These are phyloP conservation scores for Diprion similis DNA, from an alignment of 1,140 invertebrate genomes.

Conservation along the genomic window DNA sequence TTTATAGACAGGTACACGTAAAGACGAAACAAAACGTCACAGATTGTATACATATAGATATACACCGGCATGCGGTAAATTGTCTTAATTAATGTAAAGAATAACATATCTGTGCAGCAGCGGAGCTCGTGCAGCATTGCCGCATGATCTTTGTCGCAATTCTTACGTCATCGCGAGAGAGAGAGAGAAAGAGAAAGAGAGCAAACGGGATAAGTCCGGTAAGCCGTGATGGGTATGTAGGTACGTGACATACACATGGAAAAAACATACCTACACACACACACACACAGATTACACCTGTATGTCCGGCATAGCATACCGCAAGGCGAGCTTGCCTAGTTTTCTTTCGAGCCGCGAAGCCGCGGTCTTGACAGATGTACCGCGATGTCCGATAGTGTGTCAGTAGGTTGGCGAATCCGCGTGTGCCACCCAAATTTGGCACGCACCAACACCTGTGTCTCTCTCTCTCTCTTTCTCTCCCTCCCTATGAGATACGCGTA, in stretches of 20 bases:
- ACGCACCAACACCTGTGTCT: conserved; percentile 9
- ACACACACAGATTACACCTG: not conserved
- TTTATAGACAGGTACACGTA: not conserved
- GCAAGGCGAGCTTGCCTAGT: not conserved
- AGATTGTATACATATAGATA: not conserved
- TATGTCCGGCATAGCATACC: not conserved
- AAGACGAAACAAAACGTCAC: not conserved
- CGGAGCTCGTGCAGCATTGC: not conserved
- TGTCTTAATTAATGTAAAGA: not conserved
- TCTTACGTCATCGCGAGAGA: not conserved
- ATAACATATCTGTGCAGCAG: too few relatives aligned
- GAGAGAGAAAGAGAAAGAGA: too few relatives aligned
- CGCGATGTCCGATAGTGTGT: conserved; percentile 46
- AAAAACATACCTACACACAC: too few relatives aligned
- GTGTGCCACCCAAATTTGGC: conserved; percentile 49
- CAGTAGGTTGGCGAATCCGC: conserved; percentile 54
- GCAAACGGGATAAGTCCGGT: not conserved
- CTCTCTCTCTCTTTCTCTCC: not conserved
- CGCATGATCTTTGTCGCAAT: not conserved
- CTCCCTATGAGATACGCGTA: not conserved
- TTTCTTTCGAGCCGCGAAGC: not conserved
- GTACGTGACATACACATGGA: too few relatives aligned
- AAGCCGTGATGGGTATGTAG: not conserved
- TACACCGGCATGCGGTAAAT: not conserved
- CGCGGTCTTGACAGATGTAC: not conserved